Percentiles rank a stretch among this genome's conserved stretches.
phyloP scores from a whole-genome alignment of 2,888 invertebrate genomes.

The Muscina levida region DNA sequence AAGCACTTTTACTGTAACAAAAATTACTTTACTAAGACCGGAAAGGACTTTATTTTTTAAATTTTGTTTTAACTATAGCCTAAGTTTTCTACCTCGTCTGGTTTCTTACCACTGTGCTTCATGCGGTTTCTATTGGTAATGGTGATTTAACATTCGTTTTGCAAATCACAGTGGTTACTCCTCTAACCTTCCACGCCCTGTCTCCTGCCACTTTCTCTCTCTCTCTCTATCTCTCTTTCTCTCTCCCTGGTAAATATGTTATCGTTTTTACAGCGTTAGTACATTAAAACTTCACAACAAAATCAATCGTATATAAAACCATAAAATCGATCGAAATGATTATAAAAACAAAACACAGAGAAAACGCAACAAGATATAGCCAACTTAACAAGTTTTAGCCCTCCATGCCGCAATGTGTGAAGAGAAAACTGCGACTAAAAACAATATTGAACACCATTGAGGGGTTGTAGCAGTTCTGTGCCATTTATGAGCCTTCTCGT shows the following conservation, averaged over 20 bases:
- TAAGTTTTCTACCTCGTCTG: too few relatives aligned
- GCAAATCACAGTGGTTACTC: too few relatives aligned
- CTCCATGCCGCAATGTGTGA: neutral
- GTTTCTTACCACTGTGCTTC: neutral
- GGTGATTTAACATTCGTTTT: neutral
- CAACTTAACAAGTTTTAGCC: neutral
- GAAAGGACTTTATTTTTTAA: too few relatives aligned
- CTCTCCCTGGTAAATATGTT: neutral
- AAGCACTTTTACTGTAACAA: too few relatives aligned
- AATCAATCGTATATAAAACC: conserved; percentile 17
- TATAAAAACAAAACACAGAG: conserved; percentile 9
- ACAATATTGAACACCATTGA: neutral
- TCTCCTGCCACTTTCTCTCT: too few relatives aligned
- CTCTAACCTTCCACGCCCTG: too few relatives aligned
- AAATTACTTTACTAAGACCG: too few relatives aligned
- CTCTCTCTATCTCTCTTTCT: too few relatives aligned
- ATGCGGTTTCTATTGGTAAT: conserved; percentile 1
- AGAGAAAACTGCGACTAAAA: neutral
- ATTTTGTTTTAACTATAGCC: too few relatives aligned
- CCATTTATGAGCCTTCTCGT: too few relatives aligned
- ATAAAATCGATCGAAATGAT: conserved; percentile 28
- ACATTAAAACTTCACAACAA: conserved; percentile 21
- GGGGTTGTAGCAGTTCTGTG: too few relatives aligned
- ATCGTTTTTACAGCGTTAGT: conserved; percentile 14
- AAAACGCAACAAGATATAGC: conserved; percentile 11